phyloP scores from a whole-genome alignment of 2,888 invertebrate genomes.

The Sphaeridia pumilis region DNA sequence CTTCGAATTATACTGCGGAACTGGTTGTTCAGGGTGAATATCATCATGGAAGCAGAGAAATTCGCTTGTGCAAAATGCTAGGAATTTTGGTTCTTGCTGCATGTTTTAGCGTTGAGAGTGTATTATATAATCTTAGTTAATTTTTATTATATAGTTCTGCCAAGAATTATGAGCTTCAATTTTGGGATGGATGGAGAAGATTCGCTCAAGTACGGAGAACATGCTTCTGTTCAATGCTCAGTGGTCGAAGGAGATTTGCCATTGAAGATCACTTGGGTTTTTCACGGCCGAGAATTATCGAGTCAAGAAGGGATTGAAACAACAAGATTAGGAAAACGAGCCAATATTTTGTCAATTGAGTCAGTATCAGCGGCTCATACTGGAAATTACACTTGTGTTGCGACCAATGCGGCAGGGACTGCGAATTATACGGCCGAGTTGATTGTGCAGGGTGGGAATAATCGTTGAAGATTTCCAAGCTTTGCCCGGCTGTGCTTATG shows the following conservation, averaged over 20 bases:
- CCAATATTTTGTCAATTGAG: conserved; percentile 47
- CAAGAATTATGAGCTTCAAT: conserved; percentile 36
- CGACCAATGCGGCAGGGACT: conserved; percentile 57
- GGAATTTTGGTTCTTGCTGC: not conserved
- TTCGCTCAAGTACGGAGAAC: conserved; percentile 30
- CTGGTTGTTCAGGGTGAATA: conserved; percentile 6
- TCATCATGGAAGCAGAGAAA: too few relatives aligned
- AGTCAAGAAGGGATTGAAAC: conserved; percentile 43
- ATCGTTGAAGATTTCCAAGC: conserved; percentile 17
- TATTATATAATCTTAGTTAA: not conserved
- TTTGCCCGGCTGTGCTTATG: too few relatives aligned
- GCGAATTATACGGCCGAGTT: conserved; percentile 50
- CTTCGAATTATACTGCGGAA: conserved; percentile 51
- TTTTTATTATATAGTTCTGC: conserved; percentile 17
- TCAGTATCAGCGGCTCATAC: conserved; percentile 38
- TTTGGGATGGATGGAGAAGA: conserved; percentile 36
- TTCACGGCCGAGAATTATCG: conserved; percentile 33
- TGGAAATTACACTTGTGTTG: conserved; percentile 66
- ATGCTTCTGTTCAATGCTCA: conserved; percentile 17
- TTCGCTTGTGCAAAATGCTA: not conserved
- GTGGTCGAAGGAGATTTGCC: conserved; percentile 40
- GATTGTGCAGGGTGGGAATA: not conserved
- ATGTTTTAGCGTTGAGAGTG: not conserved
- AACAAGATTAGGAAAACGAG: conserved; percentile 47
- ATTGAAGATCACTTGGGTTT: conserved; percentile 28